Evolutionary conservation across 2,113 vertebrate species (phyloP).

Genomic region (Alethe castanea): DNA sequence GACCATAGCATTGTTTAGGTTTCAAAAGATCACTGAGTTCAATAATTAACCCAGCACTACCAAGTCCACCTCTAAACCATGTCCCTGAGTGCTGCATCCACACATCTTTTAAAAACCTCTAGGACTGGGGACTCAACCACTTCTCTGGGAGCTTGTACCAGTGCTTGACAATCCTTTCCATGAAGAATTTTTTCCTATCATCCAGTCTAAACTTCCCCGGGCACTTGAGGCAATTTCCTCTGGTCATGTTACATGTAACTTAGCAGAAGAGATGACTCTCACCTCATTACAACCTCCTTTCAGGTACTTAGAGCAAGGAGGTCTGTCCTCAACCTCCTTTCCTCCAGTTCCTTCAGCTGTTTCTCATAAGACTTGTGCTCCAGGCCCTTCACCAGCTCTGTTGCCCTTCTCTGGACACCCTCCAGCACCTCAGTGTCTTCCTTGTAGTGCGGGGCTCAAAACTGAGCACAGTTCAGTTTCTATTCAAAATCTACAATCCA

Average conservation of each 20-base stretch:
- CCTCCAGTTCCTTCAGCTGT: background rate
- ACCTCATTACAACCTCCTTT: background rate
- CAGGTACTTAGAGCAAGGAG: background rate
- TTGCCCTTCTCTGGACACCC: rapidly evolving
- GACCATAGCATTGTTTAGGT: background rate
- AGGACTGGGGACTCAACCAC: background rate
- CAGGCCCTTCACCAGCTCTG: rapidly evolving
- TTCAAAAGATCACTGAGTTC: background rate
- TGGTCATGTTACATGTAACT: rapidly evolving
- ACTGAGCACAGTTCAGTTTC: too few relatives aligned
- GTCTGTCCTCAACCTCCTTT: background rate
- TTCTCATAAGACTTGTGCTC: background rate
- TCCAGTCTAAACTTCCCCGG: background rate
- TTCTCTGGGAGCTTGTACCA: background rate
- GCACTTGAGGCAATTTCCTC: background rate
- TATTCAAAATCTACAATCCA: background rate
- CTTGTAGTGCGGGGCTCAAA: background rate
- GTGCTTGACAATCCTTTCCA: background rate
- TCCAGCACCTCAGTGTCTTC: background rate
- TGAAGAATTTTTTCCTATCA: background rate
- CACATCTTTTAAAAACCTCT: background rate
- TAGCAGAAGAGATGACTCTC: background rate
- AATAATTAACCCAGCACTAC: background rate
- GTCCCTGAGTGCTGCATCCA: background rate
- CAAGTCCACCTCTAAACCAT: background rate